Evolutionary conservation across 2,797 vertebrate species (phyloP).

Genomic region (Threskiornis aethiopicus): DNA sequence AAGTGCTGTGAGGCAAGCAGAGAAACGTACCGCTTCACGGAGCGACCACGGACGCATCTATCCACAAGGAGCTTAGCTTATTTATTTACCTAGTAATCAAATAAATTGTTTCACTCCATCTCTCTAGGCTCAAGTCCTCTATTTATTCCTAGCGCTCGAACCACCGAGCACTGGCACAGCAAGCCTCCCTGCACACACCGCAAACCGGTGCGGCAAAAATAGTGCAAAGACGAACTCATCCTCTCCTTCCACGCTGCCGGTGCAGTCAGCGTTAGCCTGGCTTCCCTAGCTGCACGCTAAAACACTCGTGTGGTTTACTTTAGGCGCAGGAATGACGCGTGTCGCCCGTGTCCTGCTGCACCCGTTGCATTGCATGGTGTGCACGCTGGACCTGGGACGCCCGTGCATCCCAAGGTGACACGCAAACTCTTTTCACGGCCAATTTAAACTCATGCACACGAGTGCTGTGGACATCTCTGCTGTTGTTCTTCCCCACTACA

Average conservation of each 20-base stretch:
- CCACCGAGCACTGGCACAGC: rapidly evolving
- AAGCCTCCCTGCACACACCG: neutral
- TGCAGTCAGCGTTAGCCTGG: rapidly evolving
- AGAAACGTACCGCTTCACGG: neutral
- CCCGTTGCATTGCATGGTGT: rapidly evolving
- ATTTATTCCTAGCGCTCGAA: rapidly evolving
- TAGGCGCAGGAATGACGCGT: rapidly evolving
- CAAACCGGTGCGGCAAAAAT: rapidly evolving
- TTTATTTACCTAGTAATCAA: neutral
- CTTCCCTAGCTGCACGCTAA: rapidly evolving
- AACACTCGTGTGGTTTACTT: rapidly evolving
- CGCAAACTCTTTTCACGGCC: rapidly evolving
- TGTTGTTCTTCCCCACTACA: rapidly evolving
- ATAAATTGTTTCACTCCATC: neutral
- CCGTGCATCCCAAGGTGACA: rapidly evolving
- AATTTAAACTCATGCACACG: rapidly evolving
- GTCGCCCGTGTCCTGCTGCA: too few species aligned
- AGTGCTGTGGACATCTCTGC: neutral
- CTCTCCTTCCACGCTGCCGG: neutral
- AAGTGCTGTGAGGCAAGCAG: neutral
- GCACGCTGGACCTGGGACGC: neutral
- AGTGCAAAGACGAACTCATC: rapidly evolving
- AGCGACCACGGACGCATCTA: neutral
- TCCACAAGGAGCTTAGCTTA: neutral
- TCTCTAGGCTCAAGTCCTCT: neutral